phyloP scores from a whole-genome alignment of 2,113 vertebrate species.

The Perca schrenkii region DNA sequence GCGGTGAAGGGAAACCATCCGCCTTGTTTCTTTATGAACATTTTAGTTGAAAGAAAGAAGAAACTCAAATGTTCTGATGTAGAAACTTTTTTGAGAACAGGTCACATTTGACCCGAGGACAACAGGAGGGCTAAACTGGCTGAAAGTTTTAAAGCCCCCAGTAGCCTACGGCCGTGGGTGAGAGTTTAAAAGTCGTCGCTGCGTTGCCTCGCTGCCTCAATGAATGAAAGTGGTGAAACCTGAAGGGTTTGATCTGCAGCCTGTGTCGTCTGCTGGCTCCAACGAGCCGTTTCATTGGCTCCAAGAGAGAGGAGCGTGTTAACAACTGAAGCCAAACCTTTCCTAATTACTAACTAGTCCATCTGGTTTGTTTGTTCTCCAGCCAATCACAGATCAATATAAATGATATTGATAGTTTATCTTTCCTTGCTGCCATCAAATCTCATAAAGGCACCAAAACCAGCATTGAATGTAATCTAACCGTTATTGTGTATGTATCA shows the following conservation, averaged over 20 bases:
- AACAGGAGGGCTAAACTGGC: too few species aligned
- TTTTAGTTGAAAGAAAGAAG: too few species aligned
- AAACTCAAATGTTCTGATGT: too few species aligned
- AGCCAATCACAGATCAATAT: not conserved
- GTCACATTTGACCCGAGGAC: too few species aligned
- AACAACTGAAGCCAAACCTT: slow-evolving; percentile 24
- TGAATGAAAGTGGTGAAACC: not conserved
- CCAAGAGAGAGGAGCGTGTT: slow-evolving; percentile 42
- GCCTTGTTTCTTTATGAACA: too few species aligned
- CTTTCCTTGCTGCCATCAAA: not conserved
- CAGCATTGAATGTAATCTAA: not conserved
- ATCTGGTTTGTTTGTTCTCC: not conserved
- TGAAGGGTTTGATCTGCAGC: slow-evolving; percentile 51
- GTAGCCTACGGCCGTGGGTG: too few species aligned
- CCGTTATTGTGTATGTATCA: too few species aligned
- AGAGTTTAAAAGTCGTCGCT: too few species aligned
- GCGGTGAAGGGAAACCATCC: too few species aligned
- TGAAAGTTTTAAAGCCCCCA: too few species aligned
- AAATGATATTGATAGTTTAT: not conserved
- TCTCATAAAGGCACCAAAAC: not conserved
- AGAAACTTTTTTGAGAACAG: too few species aligned
- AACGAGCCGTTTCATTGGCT: slow-evolving; percentile 66
- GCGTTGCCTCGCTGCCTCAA: not conserved
- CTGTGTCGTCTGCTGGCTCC: not conserved
- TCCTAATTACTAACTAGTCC: not conserved